phyloP scores from a whole-genome alignment of 2,888 invertebrate species.

The Cataglyphis altisquamis region DNA sequence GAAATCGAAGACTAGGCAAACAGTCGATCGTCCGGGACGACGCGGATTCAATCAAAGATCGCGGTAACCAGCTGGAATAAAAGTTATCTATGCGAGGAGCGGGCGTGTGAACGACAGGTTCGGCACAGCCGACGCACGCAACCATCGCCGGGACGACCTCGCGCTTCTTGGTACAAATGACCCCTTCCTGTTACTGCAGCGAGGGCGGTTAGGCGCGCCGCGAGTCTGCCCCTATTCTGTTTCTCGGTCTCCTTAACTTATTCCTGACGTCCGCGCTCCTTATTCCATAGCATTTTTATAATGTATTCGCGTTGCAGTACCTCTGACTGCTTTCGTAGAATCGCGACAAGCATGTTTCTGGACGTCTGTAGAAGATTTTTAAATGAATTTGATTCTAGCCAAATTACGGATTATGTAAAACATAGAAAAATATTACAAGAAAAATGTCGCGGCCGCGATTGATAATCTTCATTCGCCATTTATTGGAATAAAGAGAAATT shows the following conservation, averaged over 20 bases:
- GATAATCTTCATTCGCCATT: constrained; percentile 19
- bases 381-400: background rate
- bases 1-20: constrained; percentile 55
- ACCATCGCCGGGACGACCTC: constrained; percentile 80
- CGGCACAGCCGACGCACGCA: constrained; percentile 82
- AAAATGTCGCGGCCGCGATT: background rate
- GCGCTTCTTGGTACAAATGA: constrained; percentile 85
- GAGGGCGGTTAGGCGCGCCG: background rate
- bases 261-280: background rate
- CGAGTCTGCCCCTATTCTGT: constrained; percentile 14
- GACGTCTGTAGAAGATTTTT: background rate
- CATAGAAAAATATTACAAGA: background rate
- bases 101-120: constrained; percentile 82
- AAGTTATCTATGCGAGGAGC: constrained; percentile 81
- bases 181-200: constrained; percentile 74
- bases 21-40: constrained; percentile 70
- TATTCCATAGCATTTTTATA: background rate
- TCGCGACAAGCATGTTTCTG: background rate
- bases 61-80: constrained; percentile 78
- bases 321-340: background rate
- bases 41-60: constrained; percentile 83
- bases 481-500: constrained; percentile 37
- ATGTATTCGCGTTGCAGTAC: background rate
- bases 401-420: background rate
- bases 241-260: constrained; percentile 22